A percentile compares a stretch with the other conserved stretches of the same genome.
Evolutionary conservation across 1,140 invertebrate species (phyloP).

Genomic region (Drosophila tsacasi): DNA sequence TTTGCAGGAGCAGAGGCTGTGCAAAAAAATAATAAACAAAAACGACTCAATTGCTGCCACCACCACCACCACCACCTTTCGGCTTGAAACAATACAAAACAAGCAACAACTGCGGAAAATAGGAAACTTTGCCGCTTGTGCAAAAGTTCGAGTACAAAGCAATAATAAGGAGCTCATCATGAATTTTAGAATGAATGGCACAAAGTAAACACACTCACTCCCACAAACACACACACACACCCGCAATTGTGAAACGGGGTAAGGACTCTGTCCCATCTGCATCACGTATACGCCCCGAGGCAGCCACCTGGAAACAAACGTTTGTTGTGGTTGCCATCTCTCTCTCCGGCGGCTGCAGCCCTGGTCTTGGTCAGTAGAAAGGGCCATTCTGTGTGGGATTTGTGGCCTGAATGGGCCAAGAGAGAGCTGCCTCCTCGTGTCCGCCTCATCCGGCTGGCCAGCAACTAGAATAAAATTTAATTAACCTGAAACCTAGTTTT

Average conservation of each 20-base stretch:
- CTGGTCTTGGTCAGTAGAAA: slow-evolving; percentile 33
- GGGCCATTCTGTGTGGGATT: slow-evolving; percentile 48
- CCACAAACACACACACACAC: not conserved
- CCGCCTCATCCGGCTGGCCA: slow-evolving; percentile 26
- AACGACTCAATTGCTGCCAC: slow-evolving; percentile 43
- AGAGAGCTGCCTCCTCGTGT: not conserved
- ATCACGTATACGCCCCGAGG: slow-evolving; percentile 38
- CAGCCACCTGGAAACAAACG: slow-evolving; percentile 47
- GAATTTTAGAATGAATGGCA: slow-evolving; percentile 49
- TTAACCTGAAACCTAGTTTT: slow-evolving; percentile 57
- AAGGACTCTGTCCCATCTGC: slow-evolving; percentile 20
- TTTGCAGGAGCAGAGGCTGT: slow-evolving; percentile 4
- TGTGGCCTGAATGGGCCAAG: slow-evolving; percentile 22
- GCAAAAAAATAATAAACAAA: slow-evolving; percentile 34
- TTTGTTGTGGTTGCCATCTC: slow-evolving; percentile 43
- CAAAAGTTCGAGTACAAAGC: slow-evolving; percentile 53
- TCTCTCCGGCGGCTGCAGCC: not conserved
- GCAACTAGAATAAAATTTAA: slow-evolving; percentile 61
- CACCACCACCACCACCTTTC: slow-evolving; percentile 34
- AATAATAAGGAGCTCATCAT: slow-evolving; percentile 57
- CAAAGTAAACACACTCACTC: slow-evolving; percentile 23
- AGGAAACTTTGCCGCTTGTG: slow-evolving; percentile 38
- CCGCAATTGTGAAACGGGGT: slow-evolving; percentile 7
- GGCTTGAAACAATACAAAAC: slow-evolving; percentile 48
- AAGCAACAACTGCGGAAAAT: slow-evolving; percentile 47